Evolutionary conservation across 2,888 invertebrate species (phyloP).

Genomic region (Cheiracanthium punctorium): DNA sequence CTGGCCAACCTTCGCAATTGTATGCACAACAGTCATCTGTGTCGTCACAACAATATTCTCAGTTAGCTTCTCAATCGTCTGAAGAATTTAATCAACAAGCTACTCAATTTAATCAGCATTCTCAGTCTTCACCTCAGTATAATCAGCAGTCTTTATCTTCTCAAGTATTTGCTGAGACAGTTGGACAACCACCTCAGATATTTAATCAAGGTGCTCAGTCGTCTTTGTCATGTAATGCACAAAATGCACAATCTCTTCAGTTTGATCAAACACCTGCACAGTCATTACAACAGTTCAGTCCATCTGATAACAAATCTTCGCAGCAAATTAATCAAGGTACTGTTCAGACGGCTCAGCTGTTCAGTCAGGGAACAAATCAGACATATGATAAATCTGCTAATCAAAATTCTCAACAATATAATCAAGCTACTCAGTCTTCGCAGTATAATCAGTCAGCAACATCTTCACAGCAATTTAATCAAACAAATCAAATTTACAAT

Average conservation of each 20-base stretch:
- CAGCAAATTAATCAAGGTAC: constrained; percentile 23
- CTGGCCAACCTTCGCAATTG: constrained; percentile 13
- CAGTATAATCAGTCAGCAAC: constrained; percentile 1
- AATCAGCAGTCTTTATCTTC: constrained; percentile 24
- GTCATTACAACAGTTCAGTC: constrained; percentile 19
- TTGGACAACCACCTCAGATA: constrained; percentile 28
- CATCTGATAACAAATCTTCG: not conserved
- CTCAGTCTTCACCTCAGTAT: constrained; percentile 26
- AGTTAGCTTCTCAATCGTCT: constrained; percentile 15
- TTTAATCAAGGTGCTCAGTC: constrained; percentile 31
- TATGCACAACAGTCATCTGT: not conserved
- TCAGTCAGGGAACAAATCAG: constrained; percentile 5
- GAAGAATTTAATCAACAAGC: constrained; percentile 22
- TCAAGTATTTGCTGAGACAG: constrained; percentile 35
- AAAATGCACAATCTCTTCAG: not conserved
- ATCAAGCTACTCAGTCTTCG: constrained; percentile 13
- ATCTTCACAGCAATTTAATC: constrained; percentile 5
- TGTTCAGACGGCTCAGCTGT: constrained; percentile 10
- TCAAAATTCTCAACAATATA: constrained; percentile 4
- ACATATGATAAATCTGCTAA: not conserved
- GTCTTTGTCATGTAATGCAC: not conserved
- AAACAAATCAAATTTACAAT: not conserved
- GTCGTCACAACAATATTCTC: constrained; percentile 29
- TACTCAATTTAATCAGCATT: not conserved
- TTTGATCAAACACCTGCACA: not conserved